A percentile compares a stretch with the other conserved stretches of the same genome.
phyloP scores from a whole-genome alignment of 2,888 invertebrate species.

The Seira sanloemensis region DNA sequence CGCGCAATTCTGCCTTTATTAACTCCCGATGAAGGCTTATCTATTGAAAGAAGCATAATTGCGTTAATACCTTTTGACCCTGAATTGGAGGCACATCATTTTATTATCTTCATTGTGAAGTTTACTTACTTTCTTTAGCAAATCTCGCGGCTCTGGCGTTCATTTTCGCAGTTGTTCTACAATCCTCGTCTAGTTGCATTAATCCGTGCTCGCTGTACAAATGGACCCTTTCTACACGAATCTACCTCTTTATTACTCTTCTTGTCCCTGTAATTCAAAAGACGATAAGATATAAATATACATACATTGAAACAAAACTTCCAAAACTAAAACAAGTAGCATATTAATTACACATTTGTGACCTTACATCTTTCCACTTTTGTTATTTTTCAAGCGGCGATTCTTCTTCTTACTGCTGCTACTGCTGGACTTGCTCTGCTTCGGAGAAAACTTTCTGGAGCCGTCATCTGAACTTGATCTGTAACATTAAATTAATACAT shows the following conservation, averaged over 20 bases:
- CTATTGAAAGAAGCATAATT: no score
- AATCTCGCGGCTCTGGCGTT: constrained; percentile 95
- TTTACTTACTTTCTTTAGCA: constrained; percentile 77
- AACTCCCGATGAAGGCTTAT: constrained; percentile 22
- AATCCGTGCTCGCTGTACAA: constrained; percentile 72
- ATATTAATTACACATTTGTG: no score
- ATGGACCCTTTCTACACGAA: constrained; percentile 56
- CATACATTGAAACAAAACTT: background rate
- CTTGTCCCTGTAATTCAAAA: constrained; percentile 59
- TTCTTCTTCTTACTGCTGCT: constrained; percentile 48
- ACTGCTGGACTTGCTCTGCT: constrained; percentile 37
- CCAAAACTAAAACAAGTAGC: constrained; percentile 5
- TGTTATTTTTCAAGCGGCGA: constrained; percentile 50
- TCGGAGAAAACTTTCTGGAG: constrained; percentile 43
- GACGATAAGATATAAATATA: constrained; percentile 16
- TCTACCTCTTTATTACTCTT: constrained; percentile 44
- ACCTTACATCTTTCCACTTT: constrained; percentile 38
- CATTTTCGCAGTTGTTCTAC: constrained; percentile 81
- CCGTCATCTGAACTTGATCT: constrained; percentile 63
- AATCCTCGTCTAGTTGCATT: constrained; percentile 72
- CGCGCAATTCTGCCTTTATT: constrained; percentile 48
- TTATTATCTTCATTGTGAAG: background rate
- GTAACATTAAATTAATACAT: background rate
- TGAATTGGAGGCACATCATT: no score
- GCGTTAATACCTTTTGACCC: no score